phyloP scores from a whole-genome alignment of 2,888 invertebrate species.

The Cantharis rustica region DNA sequence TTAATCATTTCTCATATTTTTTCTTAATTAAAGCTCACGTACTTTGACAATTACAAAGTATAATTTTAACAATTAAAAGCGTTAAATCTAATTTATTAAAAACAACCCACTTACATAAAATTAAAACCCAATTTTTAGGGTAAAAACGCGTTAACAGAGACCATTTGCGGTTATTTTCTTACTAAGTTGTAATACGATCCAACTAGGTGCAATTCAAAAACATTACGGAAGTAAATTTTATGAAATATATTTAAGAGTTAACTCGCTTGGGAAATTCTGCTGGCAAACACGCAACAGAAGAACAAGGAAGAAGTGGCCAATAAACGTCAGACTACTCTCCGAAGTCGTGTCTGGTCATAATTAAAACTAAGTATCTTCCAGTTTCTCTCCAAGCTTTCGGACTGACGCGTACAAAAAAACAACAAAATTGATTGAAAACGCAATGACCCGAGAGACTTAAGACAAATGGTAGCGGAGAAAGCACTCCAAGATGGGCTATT shows the following conservation, averaged over 20 bases:
- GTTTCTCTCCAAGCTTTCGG: constrained; percentile 40
- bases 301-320: constrained; percentile 49
- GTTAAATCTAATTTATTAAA: background rate
- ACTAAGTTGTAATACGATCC: constrained; percentile 14
- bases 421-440: constrained; percentile 52
- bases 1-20: background rate
- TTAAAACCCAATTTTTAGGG: background rate
- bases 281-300: constrained; percentile 42
- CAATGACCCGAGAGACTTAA: constrained; percentile 49
- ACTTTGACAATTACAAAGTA: background rate
- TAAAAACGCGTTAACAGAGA: background rate
- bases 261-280: constrained; percentile 45
- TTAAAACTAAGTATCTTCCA: constrained; percentile 53
- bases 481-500: constrained; percentile 39
- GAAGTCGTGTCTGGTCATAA: constrained; percentile 50
- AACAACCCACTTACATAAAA: background rate
- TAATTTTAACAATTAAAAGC: background rate
- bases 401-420: constrained; percentile 34
- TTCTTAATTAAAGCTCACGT: background rate
- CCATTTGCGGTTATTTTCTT: background rate
- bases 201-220: constrained; percentile 21
- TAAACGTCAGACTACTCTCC: constrained; percentile 49
- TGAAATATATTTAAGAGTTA: constrained; percentile 36
- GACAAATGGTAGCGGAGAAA: constrained; percentile 45
- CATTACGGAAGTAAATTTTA: constrained; percentile 25